Evolutionary conservation across 92 coral and sea anemone species (phyloP).

Genomic region (Actinernus sp.): DNA sequence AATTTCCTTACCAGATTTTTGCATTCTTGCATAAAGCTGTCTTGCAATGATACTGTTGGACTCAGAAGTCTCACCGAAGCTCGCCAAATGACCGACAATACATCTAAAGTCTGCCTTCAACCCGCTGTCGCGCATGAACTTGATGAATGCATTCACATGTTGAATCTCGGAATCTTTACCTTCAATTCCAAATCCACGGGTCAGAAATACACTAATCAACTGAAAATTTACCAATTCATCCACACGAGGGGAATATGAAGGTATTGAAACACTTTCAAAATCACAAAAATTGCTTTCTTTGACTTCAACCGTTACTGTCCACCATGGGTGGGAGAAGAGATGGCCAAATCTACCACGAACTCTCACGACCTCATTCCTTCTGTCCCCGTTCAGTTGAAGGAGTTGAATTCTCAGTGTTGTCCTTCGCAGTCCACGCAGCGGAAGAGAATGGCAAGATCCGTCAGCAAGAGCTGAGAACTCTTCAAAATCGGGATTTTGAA

Average conservation of each 20-base stretch:
- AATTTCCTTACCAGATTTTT: background rate
- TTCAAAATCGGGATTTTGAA: conserved; percentile 42
- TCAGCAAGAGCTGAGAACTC: conserved; percentile 32
- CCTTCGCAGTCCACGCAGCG: background rate
- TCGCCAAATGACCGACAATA: background rate
- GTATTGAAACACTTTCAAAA: background rate
- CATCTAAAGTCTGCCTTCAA: background rate
- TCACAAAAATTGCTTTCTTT: background rate
- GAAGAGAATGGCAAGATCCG: conserved; percentile 5
- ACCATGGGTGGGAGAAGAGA: background rate
- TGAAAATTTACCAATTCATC: background rate
- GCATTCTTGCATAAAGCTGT: background rate
- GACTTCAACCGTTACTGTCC: background rate
- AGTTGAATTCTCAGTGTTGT: background rate
- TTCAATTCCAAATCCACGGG: background rate
- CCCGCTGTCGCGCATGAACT: background rate
- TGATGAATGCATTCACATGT: background rate
- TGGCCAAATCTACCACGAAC: background rate
- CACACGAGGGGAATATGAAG: background rate
- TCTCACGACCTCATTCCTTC: background rate
- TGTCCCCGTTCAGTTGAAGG: too few species aligned
- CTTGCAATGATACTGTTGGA: background rate
- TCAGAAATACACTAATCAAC: background rate
- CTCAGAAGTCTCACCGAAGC: background rate
- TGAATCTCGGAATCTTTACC: background rate